Percentiles rank a stretch among this genome's conserved stretches.
Evolutionary conservation across 2,113 vertebrate species (phyloP).

Genomic region (Carlito syrichta): DNA sequence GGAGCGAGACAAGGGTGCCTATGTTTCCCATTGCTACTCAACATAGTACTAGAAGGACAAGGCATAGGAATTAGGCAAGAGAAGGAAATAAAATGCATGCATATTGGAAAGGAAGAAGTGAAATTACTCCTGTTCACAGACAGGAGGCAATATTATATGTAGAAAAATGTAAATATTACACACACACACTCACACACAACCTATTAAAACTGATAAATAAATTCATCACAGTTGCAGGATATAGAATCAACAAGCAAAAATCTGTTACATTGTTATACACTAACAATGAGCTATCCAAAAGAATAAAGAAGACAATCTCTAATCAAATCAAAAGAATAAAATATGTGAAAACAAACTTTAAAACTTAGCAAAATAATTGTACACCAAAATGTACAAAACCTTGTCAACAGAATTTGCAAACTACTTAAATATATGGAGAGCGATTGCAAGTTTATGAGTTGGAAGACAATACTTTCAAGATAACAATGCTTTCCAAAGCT

Average conservation of each 20-base stretch:
- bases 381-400: not conserved
- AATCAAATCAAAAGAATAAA: not conserved
- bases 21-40: not conserved
- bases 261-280: not conserved
- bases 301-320: not conserved
- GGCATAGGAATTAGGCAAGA: not conserved
- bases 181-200: not conserved
- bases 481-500: not conserved
- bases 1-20: not conserved
- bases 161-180: not conserved
- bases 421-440: not conserved
- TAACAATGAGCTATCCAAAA: not conserved
- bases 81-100: not conserved
- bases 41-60: not conserved
- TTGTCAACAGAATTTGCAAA: not conserved
- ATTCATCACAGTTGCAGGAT: not conserved
- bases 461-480: not conserved
- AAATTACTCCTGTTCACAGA: not conserved
- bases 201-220: not conserved
- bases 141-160: not conserved
- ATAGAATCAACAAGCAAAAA: not conserved
- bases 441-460: not conserved
- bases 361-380: not conserved
- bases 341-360: not conserved
- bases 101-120: not conserved